Base-by-base conservation (phyloP, 2,113 vertebrate genomes). In the Riparia riparia region DNA sequence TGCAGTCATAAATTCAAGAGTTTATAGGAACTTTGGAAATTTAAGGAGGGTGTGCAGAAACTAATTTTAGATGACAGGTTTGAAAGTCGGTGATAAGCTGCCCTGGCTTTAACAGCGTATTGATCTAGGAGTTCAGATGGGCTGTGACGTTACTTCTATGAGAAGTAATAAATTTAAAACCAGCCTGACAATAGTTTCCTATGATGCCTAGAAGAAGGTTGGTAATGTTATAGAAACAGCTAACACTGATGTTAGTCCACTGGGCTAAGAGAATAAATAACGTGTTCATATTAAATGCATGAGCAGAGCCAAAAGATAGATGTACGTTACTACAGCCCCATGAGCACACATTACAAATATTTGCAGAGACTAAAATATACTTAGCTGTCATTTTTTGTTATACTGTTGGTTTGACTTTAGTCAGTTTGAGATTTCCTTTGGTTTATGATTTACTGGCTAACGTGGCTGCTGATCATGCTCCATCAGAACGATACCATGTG, bases 251-350 rank as follows among this genome's bases (percentile, higher is more conserved):
- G 54, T 65, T n/a, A 89, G 74, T 71, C 65, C 91, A 91, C 44
- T 93, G 86, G 89, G 83, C 47, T 86, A 86, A 83, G 96, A 91
- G 92, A 94, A 95, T 72, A 89, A 92, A 54, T 94, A 91, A 96
- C 15, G 4, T 18, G 82, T 68, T 94, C 91, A 63, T 65, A 82
- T 74, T 91, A 93, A 97, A 97, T 76, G 65, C 76, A 66, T 72
- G 50, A 96, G 69, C 95, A 92, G 89, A 97, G 80, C 65, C 74
- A 57, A 88, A 94, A 93, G 78, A 95, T 68, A 6, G 14, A 88
- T 34, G 63, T 72, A 76, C 2, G 1, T 81, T 95, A 85, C 90
- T 82, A 83, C 17, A 21, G 24, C 70, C 84, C 89, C 92, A 49
- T 26, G 58, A 89, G 53, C 83, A 61, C 81, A 86, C 41, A 74